Evolutionary conservation across 2,113 vertebrate species (phyloP), one percentile per base, ranked within the genome.

Genomic region (Sorex araneus): DNA sequence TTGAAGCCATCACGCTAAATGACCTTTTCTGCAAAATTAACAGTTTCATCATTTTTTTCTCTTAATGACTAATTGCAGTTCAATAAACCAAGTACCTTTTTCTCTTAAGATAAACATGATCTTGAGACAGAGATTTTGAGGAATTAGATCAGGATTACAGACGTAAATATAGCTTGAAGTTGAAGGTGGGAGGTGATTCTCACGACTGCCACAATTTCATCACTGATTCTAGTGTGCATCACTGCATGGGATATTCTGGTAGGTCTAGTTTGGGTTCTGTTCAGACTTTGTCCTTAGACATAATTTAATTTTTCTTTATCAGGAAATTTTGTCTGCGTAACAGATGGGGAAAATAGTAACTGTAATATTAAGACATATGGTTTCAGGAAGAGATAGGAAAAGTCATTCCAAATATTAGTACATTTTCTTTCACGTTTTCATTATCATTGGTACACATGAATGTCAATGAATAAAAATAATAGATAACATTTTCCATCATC

Each of bases 331-430:
- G 16, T 54, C 69, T 90, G 45, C 40, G 74, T n/a, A 92, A 94
- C 94, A 96, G 93, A 95, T 96, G 93, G 94, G 67, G 83, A 25
- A 88, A n/a, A 90, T 10, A 57, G 13, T 74, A 94, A 87, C 93
- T 94, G 91, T 86, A 82, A 90, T 86, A 95, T 50, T 57, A 87
- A 91, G 63, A n/a, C 96, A 96, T 96, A 94, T 94, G 95, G 89
- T 90, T 95, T 82, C 0, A 19, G 74, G 78, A 94, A 90, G 36
- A 94, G 89, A 92, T 7, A 87, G 19, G 45, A 80, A 43, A 63
- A 74, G 34, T 86, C 83, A 84, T 92, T 91, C 73, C 89, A 95
- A 96, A 96, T 96, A 95, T 96, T 96, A 94, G 90, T 95, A 93
- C 73, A 94, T 32, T 54, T 95, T 83, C 93, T 94, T 82, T 92